Conservation (phyloP, 64 coral and sea anemone genomes). For the Platygyra sinensis region DNA sequence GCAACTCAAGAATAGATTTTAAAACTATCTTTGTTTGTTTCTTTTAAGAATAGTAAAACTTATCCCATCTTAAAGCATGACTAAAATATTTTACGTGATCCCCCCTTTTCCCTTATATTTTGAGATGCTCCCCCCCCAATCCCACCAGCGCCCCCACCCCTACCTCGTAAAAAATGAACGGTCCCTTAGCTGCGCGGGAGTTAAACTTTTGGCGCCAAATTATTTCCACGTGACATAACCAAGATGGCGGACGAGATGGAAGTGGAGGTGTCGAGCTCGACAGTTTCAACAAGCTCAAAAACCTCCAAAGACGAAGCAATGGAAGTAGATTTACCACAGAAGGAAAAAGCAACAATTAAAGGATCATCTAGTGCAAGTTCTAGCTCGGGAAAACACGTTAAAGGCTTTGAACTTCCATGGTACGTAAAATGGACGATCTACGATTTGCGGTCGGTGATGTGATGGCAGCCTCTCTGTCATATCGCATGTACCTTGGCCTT, state of each 20-base stretch:
- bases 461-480: too few species aligned
- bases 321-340: slow-evolving; percentile 54
- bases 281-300: not conserved
- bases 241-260: slow-evolving; percentile 76
- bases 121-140: too few species aligned
- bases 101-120: too few species aligned
- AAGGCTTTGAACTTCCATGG: slow-evolving; percentile 90
- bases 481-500: too few species aligned
- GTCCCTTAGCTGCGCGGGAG: not conserved
- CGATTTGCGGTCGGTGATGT: too few species aligned
- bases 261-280: not conserved
- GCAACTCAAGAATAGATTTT: too few species aligned
- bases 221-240: slow-evolving; percentile 40
- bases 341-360: slow-evolving; percentile 30
- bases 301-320: slow-evolving; percentile 48
- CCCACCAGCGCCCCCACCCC: too few species aligned
- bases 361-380: slow-evolving; percentile 25
- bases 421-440: slow-evolving; percentile 22
- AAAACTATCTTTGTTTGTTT: too few species aligned
- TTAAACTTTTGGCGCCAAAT: slow-evolving; percentile 68
- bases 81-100: too few species aligned
- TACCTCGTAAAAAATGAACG: too few species aligned
- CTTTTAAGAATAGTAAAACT: too few species aligned
- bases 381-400: slow-evolving; percentile 60
- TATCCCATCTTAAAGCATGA: too few species aligned